These are phyloP conservation scores for Phanerotoma sp. DNA, from an alignment of 2,888 invertebrate genomes.

Conservation along the genomic window DNA sequence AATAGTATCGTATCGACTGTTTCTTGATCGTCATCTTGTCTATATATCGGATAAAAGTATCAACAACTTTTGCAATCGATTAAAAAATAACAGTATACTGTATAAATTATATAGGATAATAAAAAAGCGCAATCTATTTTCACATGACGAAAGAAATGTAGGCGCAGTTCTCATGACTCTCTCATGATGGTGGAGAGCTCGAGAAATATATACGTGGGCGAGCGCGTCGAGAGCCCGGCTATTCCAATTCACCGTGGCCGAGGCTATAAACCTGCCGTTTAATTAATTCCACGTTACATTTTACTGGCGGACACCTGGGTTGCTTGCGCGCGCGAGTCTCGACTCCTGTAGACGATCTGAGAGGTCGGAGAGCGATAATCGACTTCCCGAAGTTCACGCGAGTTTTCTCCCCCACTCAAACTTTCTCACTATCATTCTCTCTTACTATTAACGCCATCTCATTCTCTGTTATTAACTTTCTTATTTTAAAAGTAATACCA, in stretches of 20 bases:
- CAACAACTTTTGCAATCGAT: slow-evolving; percentile 6
- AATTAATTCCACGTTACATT: slow-evolving; percentile 37
- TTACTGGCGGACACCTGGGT: slow-evolving; percentile 34
- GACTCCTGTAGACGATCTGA: slow-evolving; percentile 18
- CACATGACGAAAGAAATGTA: slow-evolving; percentile 17
- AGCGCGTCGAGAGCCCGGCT: slow-evolving; percentile 27
- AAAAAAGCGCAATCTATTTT: slow-evolving; percentile 11
- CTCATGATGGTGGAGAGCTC: not conserved
- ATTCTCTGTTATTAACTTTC: too few relatives aligned
- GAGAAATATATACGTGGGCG: slow-evolving; percentile 31
- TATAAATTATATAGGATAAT: not conserved
- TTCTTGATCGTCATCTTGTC: slow-evolving; percentile 3
- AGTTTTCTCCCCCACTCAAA: not conserved
- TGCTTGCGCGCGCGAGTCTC: slow-evolving; percentile 2
- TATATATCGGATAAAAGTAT: slow-evolving; percentile 5
- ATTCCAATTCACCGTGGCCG: slow-evolving; percentile 36
- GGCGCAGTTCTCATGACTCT: slow-evolving; percentile 13
- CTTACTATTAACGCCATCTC: not conserved
- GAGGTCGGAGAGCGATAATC: slow-evolving; percentile 11
- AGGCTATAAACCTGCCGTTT: slow-evolving; percentile 38
- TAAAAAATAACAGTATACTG: slow-evolving; percentile 5
- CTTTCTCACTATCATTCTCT: not conserved
- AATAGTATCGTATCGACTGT: slow-evolving; percentile 27
- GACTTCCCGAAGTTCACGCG: slow-evolving; percentile 12
- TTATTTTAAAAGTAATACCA: too few relatives aligned